phyloP scores from a whole-genome alignment of 2,888 invertebrate species.

The Xylota sylvarum region DNA sequence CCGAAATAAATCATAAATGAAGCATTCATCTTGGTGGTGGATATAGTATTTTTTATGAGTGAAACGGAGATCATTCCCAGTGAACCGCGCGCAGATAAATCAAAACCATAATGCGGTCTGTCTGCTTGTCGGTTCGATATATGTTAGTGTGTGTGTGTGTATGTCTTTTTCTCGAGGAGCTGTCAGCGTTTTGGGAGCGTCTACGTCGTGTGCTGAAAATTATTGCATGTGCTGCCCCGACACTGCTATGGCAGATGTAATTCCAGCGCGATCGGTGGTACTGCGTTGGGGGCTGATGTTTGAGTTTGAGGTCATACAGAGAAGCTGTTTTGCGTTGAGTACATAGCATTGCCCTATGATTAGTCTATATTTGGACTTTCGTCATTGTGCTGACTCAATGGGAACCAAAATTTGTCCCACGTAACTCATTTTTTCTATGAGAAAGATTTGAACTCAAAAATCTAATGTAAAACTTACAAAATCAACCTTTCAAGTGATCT shows the following conservation, averaged over 20 bases:
- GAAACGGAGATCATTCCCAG: conserved; percentile 52
- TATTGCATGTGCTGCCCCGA: conserved; percentile 60
- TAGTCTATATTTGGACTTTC: no score
- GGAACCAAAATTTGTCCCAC: no score
- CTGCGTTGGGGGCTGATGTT: conserved; percentile 4
- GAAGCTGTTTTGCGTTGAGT: conserved; percentile 17
- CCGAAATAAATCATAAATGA: conserved; percentile 63
- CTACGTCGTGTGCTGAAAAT: conserved; percentile 72
- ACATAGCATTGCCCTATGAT: background rate
- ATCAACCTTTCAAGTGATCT: no score
- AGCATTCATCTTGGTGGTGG: conserved; percentile 45
- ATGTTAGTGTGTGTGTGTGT: conserved; percentile 2
- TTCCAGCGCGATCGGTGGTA: conserved; percentile 45
- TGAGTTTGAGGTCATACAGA: conserved; percentile 31
- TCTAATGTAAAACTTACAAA: no score
- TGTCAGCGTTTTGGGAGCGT: conserved; percentile 69
- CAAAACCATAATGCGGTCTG: conserved; percentile 60
- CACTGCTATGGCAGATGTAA: conserved; percentile 44
- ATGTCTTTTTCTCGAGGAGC: conserved; percentile 39
- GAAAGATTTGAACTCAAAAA: no score
- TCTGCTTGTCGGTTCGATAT: conserved; percentile 29
- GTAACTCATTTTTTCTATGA: no score
- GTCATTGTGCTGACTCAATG: no score
- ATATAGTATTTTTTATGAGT: conserved; percentile 20
- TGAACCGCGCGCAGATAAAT: conserved; percentile 67